A percentile compares a stretch with the other conserved stretches of the same genome.
These are phyloP conservation scores for Biston stratarius DNA, from an alignment of 2,888 invertebrate species.

Conservation along the genomic window DNA sequence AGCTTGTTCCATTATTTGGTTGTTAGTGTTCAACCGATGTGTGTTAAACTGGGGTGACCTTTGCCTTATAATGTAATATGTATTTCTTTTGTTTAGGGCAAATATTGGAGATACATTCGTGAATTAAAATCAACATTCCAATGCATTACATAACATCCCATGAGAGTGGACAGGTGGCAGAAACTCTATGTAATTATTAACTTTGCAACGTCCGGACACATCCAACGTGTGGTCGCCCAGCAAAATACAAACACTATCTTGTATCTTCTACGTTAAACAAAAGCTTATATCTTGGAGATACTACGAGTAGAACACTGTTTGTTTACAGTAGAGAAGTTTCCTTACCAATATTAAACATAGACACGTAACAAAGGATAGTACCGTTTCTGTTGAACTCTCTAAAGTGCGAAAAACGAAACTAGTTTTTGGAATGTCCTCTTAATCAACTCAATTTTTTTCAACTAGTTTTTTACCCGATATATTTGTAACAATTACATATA, in stretches of 20 bases:
- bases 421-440: not conserved
- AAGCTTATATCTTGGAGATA: constrained; percentile 8
- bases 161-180: too few relatives aligned
- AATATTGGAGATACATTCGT: too few relatives aligned
- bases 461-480: too few relatives aligned
- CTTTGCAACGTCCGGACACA: not conserved
- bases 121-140: too few relatives aligned
- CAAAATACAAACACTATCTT: constrained; percentile 6
- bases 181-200: not conserved
- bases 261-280: constrained; percentile 8
- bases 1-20: too few relatives aligned
- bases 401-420: constrained; percentile 3
- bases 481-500: too few relatives aligned
- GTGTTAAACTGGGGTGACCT: too few relatives aligned
- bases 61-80: too few relatives aligned
- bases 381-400: constrained; percentile 10
- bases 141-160: too few relatives aligned
- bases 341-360: not conserved
- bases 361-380: constrained; percentile 8
- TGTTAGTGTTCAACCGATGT: too few relatives aligned
- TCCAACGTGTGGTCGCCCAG: not conserved
- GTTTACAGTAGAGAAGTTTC: constrained; percentile 15
- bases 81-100: too few relatives aligned
- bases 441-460: too few relatives aligned
- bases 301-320: constrained; percentile 12